Conservation (phyloP, 1,140 invertebrate species). For the Bombus sibiricus region DNA sequence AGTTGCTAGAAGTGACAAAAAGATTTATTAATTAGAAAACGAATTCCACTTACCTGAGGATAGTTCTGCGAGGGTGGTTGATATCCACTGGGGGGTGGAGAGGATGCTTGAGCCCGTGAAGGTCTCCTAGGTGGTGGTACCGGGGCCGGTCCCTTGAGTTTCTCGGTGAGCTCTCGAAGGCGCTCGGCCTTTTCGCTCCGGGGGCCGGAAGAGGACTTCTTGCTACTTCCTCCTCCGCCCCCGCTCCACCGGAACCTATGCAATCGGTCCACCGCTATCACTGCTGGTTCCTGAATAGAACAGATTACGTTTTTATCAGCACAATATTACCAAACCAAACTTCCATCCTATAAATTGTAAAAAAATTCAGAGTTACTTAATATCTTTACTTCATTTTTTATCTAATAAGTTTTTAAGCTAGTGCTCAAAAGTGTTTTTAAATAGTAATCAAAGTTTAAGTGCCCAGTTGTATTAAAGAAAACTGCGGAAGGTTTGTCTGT, state of each 20-base stretch:
- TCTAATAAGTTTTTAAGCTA: neutral
- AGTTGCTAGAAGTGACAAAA: neutral
- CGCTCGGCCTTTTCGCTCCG: constrained; percentile 87
- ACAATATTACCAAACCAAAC: no score
- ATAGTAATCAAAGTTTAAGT: no score
- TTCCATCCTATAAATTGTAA: neutral
- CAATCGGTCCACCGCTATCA: constrained; percentile 88
- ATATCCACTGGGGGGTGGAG: constrained; percentile 74
- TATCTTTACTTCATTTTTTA: neutral
- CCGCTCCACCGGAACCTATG: constrained; percentile 90
- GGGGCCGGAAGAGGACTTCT: constrained; percentile 80
- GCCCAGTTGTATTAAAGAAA: no score
- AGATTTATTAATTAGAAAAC: neutral
- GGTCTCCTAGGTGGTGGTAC: constrained; percentile 77
- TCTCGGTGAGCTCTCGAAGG: constrained; percentile 89
- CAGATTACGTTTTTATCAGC: neutral
- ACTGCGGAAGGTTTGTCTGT: neutral
- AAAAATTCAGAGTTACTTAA: neutral
- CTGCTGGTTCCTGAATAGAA: constrained; percentile 74
- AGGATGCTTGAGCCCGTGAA: constrained; percentile 77
- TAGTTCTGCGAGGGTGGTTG: constrained; percentile 54
- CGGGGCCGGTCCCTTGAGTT: constrained; percentile 84
- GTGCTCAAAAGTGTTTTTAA: neutral
- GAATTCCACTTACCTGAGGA: constrained; percentile 60
- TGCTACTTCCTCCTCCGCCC: constrained; percentile 80